Conservation (phyloP, 2,113 vertebrate genomes). For the Rhinichthys klamathensis region DNA sequence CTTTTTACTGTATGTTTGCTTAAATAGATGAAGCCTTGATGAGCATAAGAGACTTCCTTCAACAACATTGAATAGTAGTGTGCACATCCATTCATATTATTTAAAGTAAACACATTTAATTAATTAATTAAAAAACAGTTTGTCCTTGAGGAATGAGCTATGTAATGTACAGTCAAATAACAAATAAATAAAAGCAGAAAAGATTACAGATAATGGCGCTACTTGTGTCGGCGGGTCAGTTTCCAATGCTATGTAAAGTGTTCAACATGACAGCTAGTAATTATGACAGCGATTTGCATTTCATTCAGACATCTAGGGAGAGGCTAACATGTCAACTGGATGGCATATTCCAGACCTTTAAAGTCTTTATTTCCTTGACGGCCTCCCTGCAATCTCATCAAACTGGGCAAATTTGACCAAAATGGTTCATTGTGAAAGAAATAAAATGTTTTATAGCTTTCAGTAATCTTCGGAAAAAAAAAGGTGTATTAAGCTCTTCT, state of each 20-base stretch:
- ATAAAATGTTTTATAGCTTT: constrained; percentile 36
- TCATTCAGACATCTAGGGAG: constrained; percentile 1
- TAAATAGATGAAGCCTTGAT: not conserved
- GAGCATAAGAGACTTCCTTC: not conserved
- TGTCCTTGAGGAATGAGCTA: not conserved
- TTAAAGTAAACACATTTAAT: no score
- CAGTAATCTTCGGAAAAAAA: constrained; percentile 42
- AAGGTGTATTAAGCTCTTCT: constrained; percentile 51
- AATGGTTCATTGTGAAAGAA: constrained; percentile 48
- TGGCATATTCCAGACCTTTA: constrained; percentile 36
- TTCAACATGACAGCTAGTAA: constrained; percentile 10
- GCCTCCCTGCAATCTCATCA: constrained; percentile 31
- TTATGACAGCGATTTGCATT: not conserved
- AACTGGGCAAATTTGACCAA: constrained; percentile 6
- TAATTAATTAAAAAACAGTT: not conserved
- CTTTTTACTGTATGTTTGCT: not conserved
- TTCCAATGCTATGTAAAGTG: not conserved
- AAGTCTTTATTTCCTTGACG: constrained; percentile 26
- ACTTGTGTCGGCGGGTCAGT: not conserved
- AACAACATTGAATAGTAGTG: not conserved
- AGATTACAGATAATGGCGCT: not conserved
- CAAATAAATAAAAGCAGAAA: constrained; percentile 4
- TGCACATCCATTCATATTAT: not conserved
- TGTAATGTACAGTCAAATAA: not conserved
- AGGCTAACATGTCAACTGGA: not conserved